Conservation (phyloP, 1,140 invertebrate genomes). For the Lucilia cuprina region DNA sequence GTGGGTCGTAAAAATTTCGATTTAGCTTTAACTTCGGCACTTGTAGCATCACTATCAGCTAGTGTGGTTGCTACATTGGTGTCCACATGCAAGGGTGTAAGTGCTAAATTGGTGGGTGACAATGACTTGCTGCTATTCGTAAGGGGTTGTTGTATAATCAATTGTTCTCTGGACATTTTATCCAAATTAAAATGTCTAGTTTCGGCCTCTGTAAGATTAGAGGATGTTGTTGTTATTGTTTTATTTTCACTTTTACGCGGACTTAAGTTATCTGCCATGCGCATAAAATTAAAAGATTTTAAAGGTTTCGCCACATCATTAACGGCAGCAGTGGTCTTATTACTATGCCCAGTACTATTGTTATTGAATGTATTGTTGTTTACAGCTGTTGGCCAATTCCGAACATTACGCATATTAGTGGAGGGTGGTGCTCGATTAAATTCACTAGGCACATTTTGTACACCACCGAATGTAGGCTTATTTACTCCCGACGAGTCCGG, state of each 20-base stretch:
- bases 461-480: constrained; percentile 56
- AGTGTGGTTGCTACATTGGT: not conserved
- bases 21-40: constrained; percentile 47
- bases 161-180: constrained; percentile 40
- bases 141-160: constrained; percentile 64
- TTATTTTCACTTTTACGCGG: constrained; percentile 42
- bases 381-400: constrained; percentile 46
- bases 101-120: constrained; percentile 31
- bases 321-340: not conserved
- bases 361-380: not conserved
- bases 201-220: not conserved
- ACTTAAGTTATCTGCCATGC: constrained; percentile 59
- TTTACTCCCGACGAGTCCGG: constrained; percentile 19
- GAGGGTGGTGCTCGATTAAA: constrained; percentile 55
- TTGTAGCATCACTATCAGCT: constrained; percentile 3
- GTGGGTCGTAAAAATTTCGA: constrained; percentile 80
- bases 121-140: constrained; percentile 52
- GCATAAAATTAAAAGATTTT: constrained; percentile 53
- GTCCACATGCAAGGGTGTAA: constrained; percentile 51
- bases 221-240: constrained; percentile 18
- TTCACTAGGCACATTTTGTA: constrained; percentile 57
- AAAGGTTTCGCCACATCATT: constrained; percentile 35
- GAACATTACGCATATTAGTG: constrained; percentile 49
- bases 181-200: constrained; percentile 25
- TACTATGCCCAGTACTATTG: constrained; percentile 4